phyloP scores from a whole-genome alignment of 2,888 invertebrate genomes.

The Selenia dentaria region DNA sequence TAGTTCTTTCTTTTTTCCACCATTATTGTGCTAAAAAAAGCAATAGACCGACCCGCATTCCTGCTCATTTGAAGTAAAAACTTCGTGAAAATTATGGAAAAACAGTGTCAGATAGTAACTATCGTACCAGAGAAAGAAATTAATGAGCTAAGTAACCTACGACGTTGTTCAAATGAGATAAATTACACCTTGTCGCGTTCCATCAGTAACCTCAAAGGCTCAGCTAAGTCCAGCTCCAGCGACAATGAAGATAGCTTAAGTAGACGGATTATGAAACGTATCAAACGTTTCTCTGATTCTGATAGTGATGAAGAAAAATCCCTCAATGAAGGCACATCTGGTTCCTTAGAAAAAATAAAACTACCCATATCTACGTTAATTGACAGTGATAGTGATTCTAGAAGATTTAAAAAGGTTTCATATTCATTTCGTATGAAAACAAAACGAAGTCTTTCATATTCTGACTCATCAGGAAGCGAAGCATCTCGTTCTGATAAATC shows the following conservation, averaged over 20 bases:
- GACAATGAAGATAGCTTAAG: slow-evolving; percentile 41
- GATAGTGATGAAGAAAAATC: slow-evolving; percentile 46
- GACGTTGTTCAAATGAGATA: slow-evolving; percentile 3
- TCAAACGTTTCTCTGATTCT: slow-evolving; percentile 55
- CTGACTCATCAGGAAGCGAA: not conserved
- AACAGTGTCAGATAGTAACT: no score
- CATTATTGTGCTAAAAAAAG: no score
- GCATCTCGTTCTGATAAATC: not conserved
- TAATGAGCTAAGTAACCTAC: not conserved
- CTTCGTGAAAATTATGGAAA: no score
- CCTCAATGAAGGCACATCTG: not conserved
- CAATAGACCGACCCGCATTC: no score
- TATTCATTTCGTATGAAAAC: not conserved
- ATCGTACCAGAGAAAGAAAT: not conserved
- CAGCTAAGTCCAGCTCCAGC: slow-evolving; percentile 18
- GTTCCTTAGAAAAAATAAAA: not conserved
- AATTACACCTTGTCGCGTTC: slow-evolving; percentile 8
- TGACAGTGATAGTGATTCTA: not conserved
- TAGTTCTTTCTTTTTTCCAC: no score
- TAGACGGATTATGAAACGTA: slow-evolving; percentile 43
- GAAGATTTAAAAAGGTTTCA: not conserved
- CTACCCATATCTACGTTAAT: not conserved
- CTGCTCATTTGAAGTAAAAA: no score
- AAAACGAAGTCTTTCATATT: not conserved
- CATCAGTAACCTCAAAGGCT: slow-evolving; percentile 15